phyloP scores from a whole-genome alignment of 2,888 invertebrate genomes.

The Nemotelus pantherinus region DNA sequence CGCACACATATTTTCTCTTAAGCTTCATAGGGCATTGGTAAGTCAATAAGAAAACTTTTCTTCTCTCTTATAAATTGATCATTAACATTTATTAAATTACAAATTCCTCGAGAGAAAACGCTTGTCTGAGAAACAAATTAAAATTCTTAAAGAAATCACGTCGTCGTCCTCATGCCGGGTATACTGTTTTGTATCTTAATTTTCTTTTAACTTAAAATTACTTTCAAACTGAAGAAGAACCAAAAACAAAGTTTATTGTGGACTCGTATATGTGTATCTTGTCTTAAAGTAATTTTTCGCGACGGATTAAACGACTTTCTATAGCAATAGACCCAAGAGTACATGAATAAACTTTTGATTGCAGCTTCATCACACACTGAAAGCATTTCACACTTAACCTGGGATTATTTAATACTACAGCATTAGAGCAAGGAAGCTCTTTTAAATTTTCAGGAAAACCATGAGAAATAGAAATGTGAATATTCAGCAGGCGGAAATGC shows the following conservation, averaged over 20 bases:
- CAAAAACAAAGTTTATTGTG: slow-evolving; percentile 32
- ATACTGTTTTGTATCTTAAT: not conserved
- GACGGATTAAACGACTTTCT: slow-evolving; percentile 9
- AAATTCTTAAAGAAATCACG: slow-evolving; percentile 26
- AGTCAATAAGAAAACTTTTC: not conserved
- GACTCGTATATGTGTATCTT: slow-evolving; percentile 15
- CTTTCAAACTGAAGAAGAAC: not conserved
- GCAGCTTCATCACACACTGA: slow-evolving; percentile 27
- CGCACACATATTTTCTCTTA: no score
- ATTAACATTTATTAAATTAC: slow-evolving; percentile 23
- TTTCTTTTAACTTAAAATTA: no score
- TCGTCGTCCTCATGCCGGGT: slow-evolving; percentile 6
- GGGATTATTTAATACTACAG: no score
- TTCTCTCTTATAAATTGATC: not conserved
- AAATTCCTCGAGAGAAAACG: slow-evolving; percentile 23
- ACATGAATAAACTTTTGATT: slow-evolving; percentile 28
- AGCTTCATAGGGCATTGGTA: no score
- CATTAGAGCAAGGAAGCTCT: no score
- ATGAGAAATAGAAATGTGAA: no score
- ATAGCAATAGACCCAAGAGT: slow-evolving; percentile 18
- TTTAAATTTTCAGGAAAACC: no score
- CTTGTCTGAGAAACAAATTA: not conserved
- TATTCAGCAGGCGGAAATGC: no score
- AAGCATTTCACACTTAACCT: no score
- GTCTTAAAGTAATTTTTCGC: slow-evolving; percentile 35